These are phyloP conservation scores for Caloenas nicobarica DNA, from an alignment of 2,113 vertebrate genomes.

Conservation along the genomic window DNA sequence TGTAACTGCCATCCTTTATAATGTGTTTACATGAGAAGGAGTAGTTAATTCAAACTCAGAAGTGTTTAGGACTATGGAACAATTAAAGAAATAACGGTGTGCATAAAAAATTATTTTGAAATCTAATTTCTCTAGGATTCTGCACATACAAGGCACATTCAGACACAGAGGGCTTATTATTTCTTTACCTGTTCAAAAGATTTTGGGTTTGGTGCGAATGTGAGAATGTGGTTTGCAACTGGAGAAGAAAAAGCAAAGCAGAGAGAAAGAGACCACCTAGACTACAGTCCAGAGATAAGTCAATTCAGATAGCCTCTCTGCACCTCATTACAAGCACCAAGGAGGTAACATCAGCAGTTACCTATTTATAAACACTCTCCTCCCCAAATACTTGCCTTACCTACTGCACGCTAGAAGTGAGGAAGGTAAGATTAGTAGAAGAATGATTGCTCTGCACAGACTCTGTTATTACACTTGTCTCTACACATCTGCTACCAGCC, in stretches of 20 bases:
- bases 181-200: background rate
- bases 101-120: background rate
- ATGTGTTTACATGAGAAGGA: background rate
- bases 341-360: background rate
- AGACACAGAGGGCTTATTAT: background rate
- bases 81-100: background rate
- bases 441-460: slow-evolving; percentile 42
- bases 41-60: background rate
- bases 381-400: background rate
- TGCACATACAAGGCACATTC: background rate
- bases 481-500: slow-evolving; percentile 24
- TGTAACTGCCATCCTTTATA: background rate
- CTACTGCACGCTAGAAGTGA: background rate
- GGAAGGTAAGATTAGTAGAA: slow-evolving; percentile 33
- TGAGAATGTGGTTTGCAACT: background rate
- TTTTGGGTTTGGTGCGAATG: background rate
- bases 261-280: background rate
- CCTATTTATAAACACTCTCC: slow-evolving; percentile 14
- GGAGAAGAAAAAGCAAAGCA: background rate
- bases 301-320: background rate
- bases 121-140: background rate
- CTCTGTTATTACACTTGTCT: slow-evolving; percentile 60
- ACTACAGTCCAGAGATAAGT: background rate
- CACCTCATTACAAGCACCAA: background rate
- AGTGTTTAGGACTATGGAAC: background rate